Evolutionary conservation across 2,797 vertebrate species (phyloP).

Genomic region (Pagetopsis macropterus): DNA sequence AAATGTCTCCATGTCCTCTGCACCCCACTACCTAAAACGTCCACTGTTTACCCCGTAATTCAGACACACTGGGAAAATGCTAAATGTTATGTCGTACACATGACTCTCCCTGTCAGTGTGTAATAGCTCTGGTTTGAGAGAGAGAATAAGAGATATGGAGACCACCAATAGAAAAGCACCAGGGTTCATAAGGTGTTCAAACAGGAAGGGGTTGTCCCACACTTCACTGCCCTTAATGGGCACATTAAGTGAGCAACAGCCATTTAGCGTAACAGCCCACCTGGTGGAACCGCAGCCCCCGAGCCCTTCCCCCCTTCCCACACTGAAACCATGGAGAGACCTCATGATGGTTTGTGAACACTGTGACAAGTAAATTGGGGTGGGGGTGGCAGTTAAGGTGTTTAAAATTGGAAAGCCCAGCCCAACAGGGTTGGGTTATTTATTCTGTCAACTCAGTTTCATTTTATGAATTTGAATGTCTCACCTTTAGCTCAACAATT

Average conservation of each 20-base stretch:
- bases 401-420: constrained; percentile 26
- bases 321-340: constrained; percentile 40
- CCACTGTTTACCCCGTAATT: constrained; percentile 19
- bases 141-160: constrained; percentile 30
- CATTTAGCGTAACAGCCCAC: constrained; percentile 63
- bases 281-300: constrained; percentile 38
- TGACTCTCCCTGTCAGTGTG: neutral
- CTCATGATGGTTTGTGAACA: constrained; percentile 40
- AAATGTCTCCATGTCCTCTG: constrained; percentile 56
- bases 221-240: constrained; percentile 57
- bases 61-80: constrained; percentile 27
- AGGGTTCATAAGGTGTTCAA: constrained; percentile 32
- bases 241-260: constrained; percentile 54
- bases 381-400: constrained; percentile 20
- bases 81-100: constrained; percentile 25
- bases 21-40: constrained; percentile 11
- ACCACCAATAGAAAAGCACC: constrained; percentile 28
- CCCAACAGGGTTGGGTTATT: neutral
- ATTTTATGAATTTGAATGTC: neutral
- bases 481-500: constrained; percentile 1
- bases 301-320: constrained; percentile 16
- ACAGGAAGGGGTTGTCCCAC: constrained; percentile 45
- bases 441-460: neutral
- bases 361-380: constrained; percentile 53
- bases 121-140: constrained; percentile 32